These are phyloP conservation scores for Macrophya annulata DNA, from an alignment of 2,888 invertebrate species.

Conservation along the genomic window DNA sequence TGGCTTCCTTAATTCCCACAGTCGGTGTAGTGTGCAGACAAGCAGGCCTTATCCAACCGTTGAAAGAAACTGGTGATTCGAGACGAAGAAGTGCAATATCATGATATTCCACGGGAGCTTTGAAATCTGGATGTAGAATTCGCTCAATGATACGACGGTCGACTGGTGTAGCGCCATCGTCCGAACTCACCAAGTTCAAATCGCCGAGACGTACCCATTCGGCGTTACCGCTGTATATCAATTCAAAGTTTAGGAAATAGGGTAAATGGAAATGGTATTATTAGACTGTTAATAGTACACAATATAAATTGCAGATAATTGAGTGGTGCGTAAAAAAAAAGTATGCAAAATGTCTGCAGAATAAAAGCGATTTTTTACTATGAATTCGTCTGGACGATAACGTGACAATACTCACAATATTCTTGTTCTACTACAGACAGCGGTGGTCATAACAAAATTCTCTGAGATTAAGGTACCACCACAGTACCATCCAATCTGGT, in stretches of 20 bases:
- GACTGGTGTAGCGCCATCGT: conserved; percentile 76
- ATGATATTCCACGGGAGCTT: conserved; percentile 78
- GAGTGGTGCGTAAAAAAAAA: not conserved
- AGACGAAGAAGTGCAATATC: conserved; percentile 81
- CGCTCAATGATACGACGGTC: conserved; percentile 73
- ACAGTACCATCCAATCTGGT: conserved; percentile 16
- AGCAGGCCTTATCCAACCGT: conserved; percentile 79
- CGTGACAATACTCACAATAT: conserved; percentile 53
- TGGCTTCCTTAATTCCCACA: conserved; percentile 65
- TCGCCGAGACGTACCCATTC: conserved; percentile 80
- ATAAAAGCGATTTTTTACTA: not conserved
- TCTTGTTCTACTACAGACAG: conserved; percentile 81
- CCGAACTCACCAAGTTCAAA: conserved; percentile 74
- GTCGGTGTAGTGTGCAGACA: conserved; percentile 75
- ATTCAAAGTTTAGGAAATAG: not conserved
- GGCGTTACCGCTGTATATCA: conserved; percentile 76
- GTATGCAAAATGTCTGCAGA: not conserved
- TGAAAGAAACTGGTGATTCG: conserved; percentile 75
- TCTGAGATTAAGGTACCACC: conserved; percentile 86
- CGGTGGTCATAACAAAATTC: conserved; percentile 85
- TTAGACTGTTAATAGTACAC: not conserved
- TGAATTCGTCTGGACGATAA: not conserved
- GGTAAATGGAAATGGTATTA: not conserved
- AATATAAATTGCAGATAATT: not conserved
- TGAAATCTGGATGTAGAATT: conserved; percentile 78